Base-by-base conservation (phyloP, 1,140 invertebrate species). In the Sarcophaga peregrina region DNA sequence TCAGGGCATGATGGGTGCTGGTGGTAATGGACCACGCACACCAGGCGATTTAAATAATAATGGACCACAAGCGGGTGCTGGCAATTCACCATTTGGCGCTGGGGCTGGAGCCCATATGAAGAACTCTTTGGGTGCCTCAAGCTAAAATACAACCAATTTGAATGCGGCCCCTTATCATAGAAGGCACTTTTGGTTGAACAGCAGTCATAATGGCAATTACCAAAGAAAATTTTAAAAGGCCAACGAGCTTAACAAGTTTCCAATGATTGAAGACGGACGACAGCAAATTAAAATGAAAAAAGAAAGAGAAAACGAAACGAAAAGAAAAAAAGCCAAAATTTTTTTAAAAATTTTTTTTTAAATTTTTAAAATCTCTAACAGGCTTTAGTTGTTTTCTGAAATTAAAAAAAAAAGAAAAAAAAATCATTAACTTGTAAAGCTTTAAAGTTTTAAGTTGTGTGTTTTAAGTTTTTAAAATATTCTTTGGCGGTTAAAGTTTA, bases 111-210 rank as follows among this genome's bases (percentile, higher is more conserved):
- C 88, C 50, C 89, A 90, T 75, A 90, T 90, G 89, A 90, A 90
- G 83, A 90, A 89, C 76, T 87, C 90, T 47, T 82, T 90, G 82
- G 89, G 89, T 58, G 89, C 89, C 85, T 90, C 89, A 85, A 90
- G 89, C 88, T 90, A 90, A 90, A 90, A 90, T 87, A 89, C 87
- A 90, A 87, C 88, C 86, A 37, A 2, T 2, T 81, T 87, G 80
- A 82, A 84, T 85, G 85, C 85, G 83, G 75, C 47, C 75, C 25
- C 50, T 50, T 17, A 78, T 20, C 75, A 78, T 78, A 48, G 83
- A 84, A 54, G 37, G 83, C 10, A 85, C 85, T 83, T 87, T 86
- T 85, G 86, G 86, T 85, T 89, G 88, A 84, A 89, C 86, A 47
- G 75, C 50, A 37, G 25, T 37, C 25, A 37, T 37, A 37, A 37